Base-by-base conservation (phyloP, 2,113 vertebrate species). In the Gallinago jamesoni region DNA sequence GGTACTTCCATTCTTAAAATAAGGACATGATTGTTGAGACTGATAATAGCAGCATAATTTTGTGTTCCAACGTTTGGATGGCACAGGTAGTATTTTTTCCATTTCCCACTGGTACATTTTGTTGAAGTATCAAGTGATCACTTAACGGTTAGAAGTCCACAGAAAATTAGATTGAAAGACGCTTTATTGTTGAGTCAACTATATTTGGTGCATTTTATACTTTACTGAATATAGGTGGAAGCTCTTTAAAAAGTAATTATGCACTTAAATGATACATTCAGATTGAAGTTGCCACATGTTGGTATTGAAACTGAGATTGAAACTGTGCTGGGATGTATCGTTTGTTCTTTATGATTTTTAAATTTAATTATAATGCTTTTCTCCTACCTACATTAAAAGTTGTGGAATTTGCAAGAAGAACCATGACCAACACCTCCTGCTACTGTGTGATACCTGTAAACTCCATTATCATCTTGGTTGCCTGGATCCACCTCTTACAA, bases 361-460 rank as follows among this genome's bases (percentile, higher is more conserved):
- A 91, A 70, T 86, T 72, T 96, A 97, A 89, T 90, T 92, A 15
- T 72, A 89, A 96, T 95, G 12, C 37, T 96, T 97, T 97, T 83
- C 39, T 95, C 37, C 80, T 96, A 11, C 13, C 30, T 97, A 78
- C 72, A 37, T 94, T 96, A 73, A 93, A 97, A 98, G 99, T 88
- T 99, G 99, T 98, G 99, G 99, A 81, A 99, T 99, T 98, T 99
- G 99, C 97, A 99, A 99, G 98, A 99, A 99, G 98, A 99, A 99
- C 95, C 99, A 99, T 96, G 99, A 99, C 97, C 99, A 99, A 52
- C 99, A 99, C 78, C 98, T 99, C 8, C 98, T 99, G 50, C 98
- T 99, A 37, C 93, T 99, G 60, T 99, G 99, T 92, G 99, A 99
- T 96, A 99, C 99, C 70, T 99, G 99, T 96, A 99, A 99, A 96